Evolutionary conservation across 2,113 vertebrate genomes (phyloP).

Genomic region (Scomber colias): DNA sequence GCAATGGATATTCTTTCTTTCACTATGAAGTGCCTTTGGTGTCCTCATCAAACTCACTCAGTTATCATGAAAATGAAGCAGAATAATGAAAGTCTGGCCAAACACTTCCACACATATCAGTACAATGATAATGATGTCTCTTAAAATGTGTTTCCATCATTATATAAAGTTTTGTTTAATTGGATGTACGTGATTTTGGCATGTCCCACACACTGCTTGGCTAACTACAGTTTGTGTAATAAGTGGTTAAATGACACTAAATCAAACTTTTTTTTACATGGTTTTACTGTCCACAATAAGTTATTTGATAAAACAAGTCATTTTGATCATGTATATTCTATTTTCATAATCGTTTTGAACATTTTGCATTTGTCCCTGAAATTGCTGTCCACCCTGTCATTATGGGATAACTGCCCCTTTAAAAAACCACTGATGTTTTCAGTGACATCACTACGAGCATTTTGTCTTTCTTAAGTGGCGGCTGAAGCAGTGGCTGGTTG

Average conservation of each 20-base stretch:
- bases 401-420: neutral
- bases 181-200: constrained; percentile 1
- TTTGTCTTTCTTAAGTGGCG: constrained; percentile 4
- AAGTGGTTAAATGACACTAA: neutral
- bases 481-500: neutral
- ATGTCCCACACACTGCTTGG: neutral
- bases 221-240: constrained; percentile 1
- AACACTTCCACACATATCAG: constrained; percentile 9
- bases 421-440: too few species aligned
- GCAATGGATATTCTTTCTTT: too few species aligned
- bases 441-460: neutral
- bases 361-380: constrained; percentile 1
- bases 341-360: constrained; percentile 4
- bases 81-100: constrained; percentile 5
- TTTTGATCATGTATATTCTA: neutral
- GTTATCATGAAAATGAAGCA: constrained; percentile 2
- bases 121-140: neutral
- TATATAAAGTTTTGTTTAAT: neutral
- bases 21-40: too few species aligned
- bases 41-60: neutral
- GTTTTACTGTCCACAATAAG: neutral
- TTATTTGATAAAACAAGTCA: neutral
- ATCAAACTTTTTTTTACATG: too few species aligned
- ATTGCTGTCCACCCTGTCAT: neutral
- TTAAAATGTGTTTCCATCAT: constrained; percentile 12